phyloP scores from a whole-genome alignment of 2,113 vertebrate species.

The Acrocephalus kingi region DNA sequence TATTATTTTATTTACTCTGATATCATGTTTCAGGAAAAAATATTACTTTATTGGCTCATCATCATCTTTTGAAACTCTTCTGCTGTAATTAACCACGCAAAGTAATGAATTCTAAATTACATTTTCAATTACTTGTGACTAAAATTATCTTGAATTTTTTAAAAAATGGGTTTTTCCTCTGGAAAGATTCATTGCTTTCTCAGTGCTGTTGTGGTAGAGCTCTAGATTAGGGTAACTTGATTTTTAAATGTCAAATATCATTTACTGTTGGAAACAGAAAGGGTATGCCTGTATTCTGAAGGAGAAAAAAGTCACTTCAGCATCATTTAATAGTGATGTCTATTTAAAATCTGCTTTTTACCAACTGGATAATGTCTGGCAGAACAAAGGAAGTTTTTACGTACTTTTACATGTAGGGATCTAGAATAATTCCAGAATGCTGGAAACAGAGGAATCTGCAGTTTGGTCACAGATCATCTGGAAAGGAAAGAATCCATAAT shows the following conservation, averaged over 20 bases:
- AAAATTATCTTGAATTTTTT: constrained; percentile 64
- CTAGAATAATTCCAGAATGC: no score
- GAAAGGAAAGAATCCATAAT: constrained; percentile 24
- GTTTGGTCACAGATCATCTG: constrained; percentile 9
- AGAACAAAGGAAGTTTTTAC: background rate
- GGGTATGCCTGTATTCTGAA: constrained; percentile 12
- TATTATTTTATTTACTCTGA: constrained; percentile 49
- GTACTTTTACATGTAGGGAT: background rate
- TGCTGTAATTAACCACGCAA: constrained; percentile 72
- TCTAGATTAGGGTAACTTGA: constrained; percentile 68
- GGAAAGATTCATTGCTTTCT: constrained; percentile 68
- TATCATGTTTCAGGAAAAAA: constrained; percentile 50
- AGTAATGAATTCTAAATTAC: constrained; percentile 72
- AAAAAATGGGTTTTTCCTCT: constrained; percentile 47
- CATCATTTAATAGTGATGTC: constrained; percentile 28
- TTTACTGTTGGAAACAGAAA: constrained; percentile 63
- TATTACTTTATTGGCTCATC: constrained; percentile 64
- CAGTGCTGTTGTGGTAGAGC: constrained; percentile 41
- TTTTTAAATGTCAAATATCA: constrained; percentile 77
- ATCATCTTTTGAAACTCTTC: constrained; percentile 52
- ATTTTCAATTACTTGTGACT: constrained; percentile 70
- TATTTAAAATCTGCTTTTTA: constrained; percentile 47
- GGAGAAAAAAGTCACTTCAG: constrained; percentile 27
- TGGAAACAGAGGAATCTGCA: background rate
- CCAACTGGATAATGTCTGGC: constrained; percentile 6